These are phyloP conservation scores for Biston stratarius DNA, from an alignment of 2,888 invertebrate species.

Conservation along the genomic window DNA sequence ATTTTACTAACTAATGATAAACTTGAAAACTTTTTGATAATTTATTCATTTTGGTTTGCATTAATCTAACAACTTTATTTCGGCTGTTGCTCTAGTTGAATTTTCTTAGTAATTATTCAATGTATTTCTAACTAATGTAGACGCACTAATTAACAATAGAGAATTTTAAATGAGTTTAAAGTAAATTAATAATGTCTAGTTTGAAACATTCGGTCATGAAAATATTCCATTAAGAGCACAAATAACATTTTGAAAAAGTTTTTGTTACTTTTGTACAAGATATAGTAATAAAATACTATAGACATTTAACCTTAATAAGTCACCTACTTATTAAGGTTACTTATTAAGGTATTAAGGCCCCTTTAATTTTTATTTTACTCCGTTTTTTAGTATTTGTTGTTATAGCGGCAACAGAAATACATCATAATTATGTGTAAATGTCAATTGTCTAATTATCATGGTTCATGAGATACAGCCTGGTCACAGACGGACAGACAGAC, in stretches of 20 bases:
- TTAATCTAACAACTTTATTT: conserved; percentile 25
- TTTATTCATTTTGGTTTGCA: conserved; percentile 26
- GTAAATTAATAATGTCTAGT: conserved; percentile 15
- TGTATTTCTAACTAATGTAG: conserved; percentile 24
- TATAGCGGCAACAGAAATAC: too few relatives aligned
- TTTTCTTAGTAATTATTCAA: conserved; percentile 18
- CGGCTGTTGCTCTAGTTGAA: conserved; percentile 14
- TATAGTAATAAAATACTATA: background rate
- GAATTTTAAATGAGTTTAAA: conserved; percentile 10
- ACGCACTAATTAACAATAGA: conserved; percentile 21
- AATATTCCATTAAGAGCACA: conserved; percentile 8
- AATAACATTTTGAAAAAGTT: background rate
- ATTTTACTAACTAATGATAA: conserved; percentile 29
- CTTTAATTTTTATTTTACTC: too few relatives aligned
- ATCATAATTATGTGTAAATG: too few relatives aligned
- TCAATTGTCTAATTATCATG: too few relatives aligned
- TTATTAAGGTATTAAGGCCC: too few relatives aligned
- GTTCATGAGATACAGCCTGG: too few relatives aligned
- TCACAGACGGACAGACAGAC: too few relatives aligned
- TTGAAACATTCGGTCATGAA: background rate
- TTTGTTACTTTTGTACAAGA: background rate
- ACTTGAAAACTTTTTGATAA: conserved; percentile 27
- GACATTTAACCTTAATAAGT: background rate
- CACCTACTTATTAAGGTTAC: too few relatives aligned
- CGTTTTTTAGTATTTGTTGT: too few relatives aligned